Conservation (phyloP, 2,888 invertebrate species). For the Aphrophora alni region DNA sequence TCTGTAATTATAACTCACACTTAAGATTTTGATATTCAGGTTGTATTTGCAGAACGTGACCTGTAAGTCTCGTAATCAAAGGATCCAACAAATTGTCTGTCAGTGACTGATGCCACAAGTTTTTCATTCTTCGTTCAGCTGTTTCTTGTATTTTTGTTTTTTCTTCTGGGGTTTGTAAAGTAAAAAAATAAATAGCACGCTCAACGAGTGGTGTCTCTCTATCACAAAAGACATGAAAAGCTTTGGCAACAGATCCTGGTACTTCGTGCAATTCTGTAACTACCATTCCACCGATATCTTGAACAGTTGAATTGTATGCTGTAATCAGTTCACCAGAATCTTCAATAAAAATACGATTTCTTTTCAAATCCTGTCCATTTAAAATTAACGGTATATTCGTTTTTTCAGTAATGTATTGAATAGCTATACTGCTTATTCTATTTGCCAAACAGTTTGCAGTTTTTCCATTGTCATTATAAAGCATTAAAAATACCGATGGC, state of each 20-base stretch:
- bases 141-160: neutral
- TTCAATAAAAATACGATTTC: neutral
- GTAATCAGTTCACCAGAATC: slow-evolving; percentile 10
- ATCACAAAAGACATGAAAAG: slow-evolving; percentile 27
- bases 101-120: neutral
- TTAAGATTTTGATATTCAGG: no score
- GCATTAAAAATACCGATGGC: slow-evolving; percentile 25
- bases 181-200: slow-evolving; percentile 21
- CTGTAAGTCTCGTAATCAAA: slow-evolving; percentile 19
- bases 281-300: neutral
- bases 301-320: neutral
- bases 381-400: neutral
- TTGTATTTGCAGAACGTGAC: slow-evolving; percentile 3
- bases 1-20: no score
- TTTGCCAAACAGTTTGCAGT: slow-evolving; percentile 13
- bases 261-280: slow-evolving; percentile 20
- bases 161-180: no score
- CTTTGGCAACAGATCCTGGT: neutral
- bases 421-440: neutral
- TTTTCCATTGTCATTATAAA: slow-evolving; percentile 15
- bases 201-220: slow-evolving; percentile 25
- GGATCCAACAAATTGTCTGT: neutral
- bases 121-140: slow-evolving; percentile 2
- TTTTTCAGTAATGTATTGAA: neutral
- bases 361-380: slow-evolving; percentile 9